Evolutionary conservation across 1,140 invertebrate genomes (phyloP), one percentile per base, ranked within the genome.

Genomic region (Brachionus rotundiformis): DNA sequence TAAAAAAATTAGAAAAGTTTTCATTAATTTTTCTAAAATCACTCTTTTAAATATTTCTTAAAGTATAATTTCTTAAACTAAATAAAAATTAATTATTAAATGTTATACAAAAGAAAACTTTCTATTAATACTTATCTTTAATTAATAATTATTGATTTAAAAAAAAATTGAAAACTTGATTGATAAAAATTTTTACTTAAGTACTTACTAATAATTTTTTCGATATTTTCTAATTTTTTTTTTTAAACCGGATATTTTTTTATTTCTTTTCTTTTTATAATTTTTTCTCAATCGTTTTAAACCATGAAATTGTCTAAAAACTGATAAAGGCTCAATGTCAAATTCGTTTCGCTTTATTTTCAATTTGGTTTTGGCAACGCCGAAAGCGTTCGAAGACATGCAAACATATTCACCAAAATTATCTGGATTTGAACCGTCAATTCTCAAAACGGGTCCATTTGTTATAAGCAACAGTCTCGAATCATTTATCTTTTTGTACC

Each of bases 401-500:
- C 65, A 71, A 33, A 71, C 65, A 23, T 41, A 71, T 36, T 36
- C 16, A 36, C 65, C 65, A 19, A 39, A 36, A 71, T 71, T 36
- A 16, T 13, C 7, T 16, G 29, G n/a, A 71, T 71, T 71, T 36
- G 33, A 39, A 7, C 16, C 29, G 10, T 71, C 65, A n/a, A 71
- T 7, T 71, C 16, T 71, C 16, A 71, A 71, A 71, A 71, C 16
- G 16, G 65, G 33, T 10, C 16, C 29, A 4, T 71, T 36, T 13
- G 33, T 19, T 71, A 16, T 36, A 3, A 71, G 13, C n/a, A 36
- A n/a, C 16, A 71, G 31, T 77, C 44, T 49, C 10, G 44, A 54
- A 27, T 36, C 41, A 77, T 77, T 29, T 7, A 47, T 47, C n/a
- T 47, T 79, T 63, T 79, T 79, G 44, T 36, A 39, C 76, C 76